Percentiles rank a stretch among this genome's conserved stretches.
These are phyloP conservation scores for Drosophila testacea DNA, from an alignment of 2,888 invertebrate species.

Conservation along the genomic window DNA sequence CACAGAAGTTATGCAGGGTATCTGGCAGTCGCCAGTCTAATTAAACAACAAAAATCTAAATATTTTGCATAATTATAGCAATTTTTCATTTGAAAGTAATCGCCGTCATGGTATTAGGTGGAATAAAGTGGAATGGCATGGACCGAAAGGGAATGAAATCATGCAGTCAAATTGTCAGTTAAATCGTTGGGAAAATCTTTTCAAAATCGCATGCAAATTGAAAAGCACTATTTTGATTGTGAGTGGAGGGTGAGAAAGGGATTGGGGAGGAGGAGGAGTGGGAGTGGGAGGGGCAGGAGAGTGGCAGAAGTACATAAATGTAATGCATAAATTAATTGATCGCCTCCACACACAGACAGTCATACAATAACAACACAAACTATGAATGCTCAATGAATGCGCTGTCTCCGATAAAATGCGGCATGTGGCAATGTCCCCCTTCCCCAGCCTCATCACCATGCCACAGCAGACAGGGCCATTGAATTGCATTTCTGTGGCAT, in stretches of 20 bases:
- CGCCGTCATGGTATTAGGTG: conserved; percentile 1
- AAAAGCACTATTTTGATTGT: conserved; percentile 44
- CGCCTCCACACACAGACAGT: conserved; percentile 29
- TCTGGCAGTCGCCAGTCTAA: neutral
- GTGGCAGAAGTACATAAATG: conserved; percentile 40
- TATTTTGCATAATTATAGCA: conserved; percentile 8
- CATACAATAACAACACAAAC: conserved; percentile 38
- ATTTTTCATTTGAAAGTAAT: neutral
- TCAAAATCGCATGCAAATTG: conserved; percentile 65
- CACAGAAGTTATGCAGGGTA: neutral
- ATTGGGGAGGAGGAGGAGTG: neutral
- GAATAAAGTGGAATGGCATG: conserved; percentile 27
- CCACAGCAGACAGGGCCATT: conserved; percentile 7
- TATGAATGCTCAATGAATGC: conserved; percentile 66
- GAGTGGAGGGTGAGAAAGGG: neutral
- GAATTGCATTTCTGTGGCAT: conserved; percentile 37
- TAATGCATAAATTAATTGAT: conserved; percentile 77
- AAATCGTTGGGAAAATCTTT: conserved; percentile 31
- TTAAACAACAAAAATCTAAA: neutral
- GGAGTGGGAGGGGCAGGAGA: neutral
- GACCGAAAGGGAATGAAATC: conserved; percentile 26
- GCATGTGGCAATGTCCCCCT: conserved; percentile 21
- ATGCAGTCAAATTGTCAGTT: conserved; percentile 22
- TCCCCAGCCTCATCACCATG: neutral
- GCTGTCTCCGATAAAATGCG: conserved; percentile 54